These are phyloP conservation scores for Tetragnatha montana DNA, from an alignment of 2,888 invertebrate genomes.

Conservation along the genomic window DNA sequence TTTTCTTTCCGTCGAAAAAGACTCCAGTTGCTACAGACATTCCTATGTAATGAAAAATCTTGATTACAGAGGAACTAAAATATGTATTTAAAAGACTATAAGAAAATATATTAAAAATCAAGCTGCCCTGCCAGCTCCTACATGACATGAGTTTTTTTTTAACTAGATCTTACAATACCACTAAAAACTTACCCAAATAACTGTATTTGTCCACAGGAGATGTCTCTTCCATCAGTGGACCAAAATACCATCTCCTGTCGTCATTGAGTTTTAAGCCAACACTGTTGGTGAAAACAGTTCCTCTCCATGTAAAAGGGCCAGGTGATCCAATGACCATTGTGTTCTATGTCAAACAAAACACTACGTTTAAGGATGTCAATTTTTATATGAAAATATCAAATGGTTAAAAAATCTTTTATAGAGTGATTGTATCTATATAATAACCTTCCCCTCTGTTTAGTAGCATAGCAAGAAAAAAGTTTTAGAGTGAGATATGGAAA, in stretches of 20 bases:
- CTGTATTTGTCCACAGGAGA: constrained; percentile 87
- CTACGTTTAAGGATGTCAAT: not conserved
- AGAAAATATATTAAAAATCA: too few relatives aligned
- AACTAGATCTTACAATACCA: not conserved
- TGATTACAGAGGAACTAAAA: not conserved
- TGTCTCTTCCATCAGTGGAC: constrained; percentile 80
- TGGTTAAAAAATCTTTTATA: too few relatives aligned
- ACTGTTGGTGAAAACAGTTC: constrained; percentile 87
- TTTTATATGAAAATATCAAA: too few relatives aligned
- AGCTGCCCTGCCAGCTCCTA: too few relatives aligned
- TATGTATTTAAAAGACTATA: not conserved
- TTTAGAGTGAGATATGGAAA: too few relatives aligned
- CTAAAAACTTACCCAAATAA: constrained; percentile 83
- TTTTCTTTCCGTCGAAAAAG: constrained; percentile 81
- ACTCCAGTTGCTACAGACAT: constrained; percentile 92
- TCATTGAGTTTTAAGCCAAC: too few relatives aligned
- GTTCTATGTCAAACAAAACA: constrained; percentile 76
- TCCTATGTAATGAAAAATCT: constrained; percentile 78
- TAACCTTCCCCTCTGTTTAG: too few relatives aligned
- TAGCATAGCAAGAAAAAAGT: too few relatives aligned
- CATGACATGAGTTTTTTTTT: not conserved
- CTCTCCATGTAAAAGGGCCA: constrained; percentile 94
- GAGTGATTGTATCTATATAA: too few relatives aligned
- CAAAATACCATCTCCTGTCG: constrained; percentile 87
- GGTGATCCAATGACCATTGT: constrained; percentile 92